Conservation (phyloP, 2,113 vertebrate species). For the Mustelus asterias region DNA sequence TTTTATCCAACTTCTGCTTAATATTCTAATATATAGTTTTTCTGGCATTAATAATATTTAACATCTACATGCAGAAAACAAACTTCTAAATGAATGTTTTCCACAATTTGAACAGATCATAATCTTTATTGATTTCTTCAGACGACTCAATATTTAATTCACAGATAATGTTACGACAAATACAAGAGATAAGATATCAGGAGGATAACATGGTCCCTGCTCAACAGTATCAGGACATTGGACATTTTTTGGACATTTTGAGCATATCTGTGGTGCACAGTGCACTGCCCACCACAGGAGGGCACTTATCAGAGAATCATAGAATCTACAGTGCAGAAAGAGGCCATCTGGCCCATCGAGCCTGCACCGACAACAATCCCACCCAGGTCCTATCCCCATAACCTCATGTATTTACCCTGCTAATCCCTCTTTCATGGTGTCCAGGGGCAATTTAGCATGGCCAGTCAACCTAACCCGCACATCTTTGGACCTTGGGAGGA, state of each 20-base stretch:
- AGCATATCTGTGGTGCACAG: not conserved
- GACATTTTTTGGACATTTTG: not conserved
- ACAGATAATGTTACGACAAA: not conserved
- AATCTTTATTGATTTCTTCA: not conserved
- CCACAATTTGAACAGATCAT: not conserved
- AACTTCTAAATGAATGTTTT: not conserved
- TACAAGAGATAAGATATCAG: not conserved
- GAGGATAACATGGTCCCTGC: not conserved
- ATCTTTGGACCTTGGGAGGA: too few species aligned
- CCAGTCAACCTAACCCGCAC: too few species aligned
- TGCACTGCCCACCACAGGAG: too few species aligned
- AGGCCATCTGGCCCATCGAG: too few species aligned
- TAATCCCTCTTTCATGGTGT: too few species aligned
- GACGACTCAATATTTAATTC: not conserved
- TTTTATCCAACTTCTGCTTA: not conserved
- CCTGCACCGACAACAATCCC: too few species aligned
- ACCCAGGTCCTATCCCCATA: too few species aligned
- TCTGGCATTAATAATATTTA: not conserved
- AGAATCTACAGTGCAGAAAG: too few species aligned
- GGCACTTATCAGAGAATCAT: too few species aligned
- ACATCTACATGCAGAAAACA: not conserved
- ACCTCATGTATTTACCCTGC: too few species aligned
- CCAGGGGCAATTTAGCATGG: too few species aligned
- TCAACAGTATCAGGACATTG: not conserved
- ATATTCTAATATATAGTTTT: not conserved